phyloP scores from a whole-genome alignment of 2,888 invertebrate species.

The Scaptomyza cyrtandrae region DNA sequence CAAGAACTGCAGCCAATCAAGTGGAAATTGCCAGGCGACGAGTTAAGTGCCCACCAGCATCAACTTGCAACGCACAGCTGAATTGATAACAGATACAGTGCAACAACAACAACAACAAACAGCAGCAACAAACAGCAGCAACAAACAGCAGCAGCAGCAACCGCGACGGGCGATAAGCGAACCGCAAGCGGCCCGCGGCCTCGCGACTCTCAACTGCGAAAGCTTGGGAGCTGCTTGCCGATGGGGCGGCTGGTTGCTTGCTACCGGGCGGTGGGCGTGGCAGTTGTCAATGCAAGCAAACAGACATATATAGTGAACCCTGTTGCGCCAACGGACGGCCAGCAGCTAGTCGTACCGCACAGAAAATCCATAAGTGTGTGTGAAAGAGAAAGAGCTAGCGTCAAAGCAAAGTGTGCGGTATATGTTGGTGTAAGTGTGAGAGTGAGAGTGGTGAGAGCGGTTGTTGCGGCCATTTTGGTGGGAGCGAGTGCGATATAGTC shows the following conservation, averaged over 20 bases:
- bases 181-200: slow-evolving; percentile 64
- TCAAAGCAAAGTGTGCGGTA: no score
- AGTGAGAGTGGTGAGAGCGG: slow-evolving; percentile 36
- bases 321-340: slow-evolving; percentile 60
- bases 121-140: slow-evolving; percentile 11
- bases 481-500: slow-evolving; percentile 67
- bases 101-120: slow-evolving; percentile 25
- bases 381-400: slow-evolving; percentile 19
- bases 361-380: slow-evolving; percentile 26
- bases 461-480: slow-evolving; percentile 79
- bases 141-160: slow-evolving; percentile 16
- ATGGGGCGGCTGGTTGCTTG: slow-evolving; percentile 34
- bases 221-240: slow-evolving; percentile 37
- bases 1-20: slow-evolving; percentile 79
- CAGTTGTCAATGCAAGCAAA: slow-evolving; percentile 19
- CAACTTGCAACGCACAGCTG: slow-evolving; percentile 48
- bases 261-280: slow-evolving; percentile 62
- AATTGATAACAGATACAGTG: slow-evolving; percentile 68
- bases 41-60: slow-evolving; percentile 61
- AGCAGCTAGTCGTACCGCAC: slow-evolving; percentile 50
- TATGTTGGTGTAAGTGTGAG: slow-evolving; percentile 8
- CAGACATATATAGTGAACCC: slow-evolving; percentile 71
- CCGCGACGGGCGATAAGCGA: slow-evolving; percentile 64
- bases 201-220: slow-evolving; percentile 56
- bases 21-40: slow-evolving; percentile 72